Conservation (phyloP, 1,140 invertebrate species). For the Drosophila asahinai region DNA sequence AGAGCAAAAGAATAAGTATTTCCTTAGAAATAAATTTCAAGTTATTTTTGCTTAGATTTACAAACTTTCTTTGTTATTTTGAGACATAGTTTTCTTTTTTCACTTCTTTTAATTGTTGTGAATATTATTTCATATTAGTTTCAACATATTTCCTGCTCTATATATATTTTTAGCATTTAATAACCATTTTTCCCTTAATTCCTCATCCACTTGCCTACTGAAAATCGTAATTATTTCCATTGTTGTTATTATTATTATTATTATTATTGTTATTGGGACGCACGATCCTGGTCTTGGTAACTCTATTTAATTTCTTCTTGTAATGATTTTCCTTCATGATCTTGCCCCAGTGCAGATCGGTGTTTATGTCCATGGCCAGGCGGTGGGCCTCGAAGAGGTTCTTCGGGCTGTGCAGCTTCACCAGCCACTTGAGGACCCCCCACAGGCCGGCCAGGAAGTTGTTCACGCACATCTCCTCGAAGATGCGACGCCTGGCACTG, state of each 20-base stretch:
- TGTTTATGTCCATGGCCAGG: conserved; percentile 5
- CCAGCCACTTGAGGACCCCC: conserved; percentile 11
- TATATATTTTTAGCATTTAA: no score
- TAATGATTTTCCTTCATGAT: conserved; percentile 6
- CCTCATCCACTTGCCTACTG: background rate
- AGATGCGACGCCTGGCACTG: background rate
- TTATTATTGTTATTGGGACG: no score
- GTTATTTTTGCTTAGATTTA: no score
- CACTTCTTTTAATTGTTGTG: no score
- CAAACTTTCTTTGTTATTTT: no score
- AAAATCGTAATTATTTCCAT: background rate
- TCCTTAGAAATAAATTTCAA: background rate
- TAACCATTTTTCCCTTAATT: no score
- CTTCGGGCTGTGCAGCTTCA: conserved; percentile 7
- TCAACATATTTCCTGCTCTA: no score
- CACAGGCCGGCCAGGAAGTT: background rate
- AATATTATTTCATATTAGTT: no score
- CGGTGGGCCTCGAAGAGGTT: conserved; percentile 4
- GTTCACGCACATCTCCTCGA: conserved; percentile 7
- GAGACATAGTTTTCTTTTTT: no score
- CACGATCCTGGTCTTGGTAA: background rate
- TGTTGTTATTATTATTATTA: background rate
- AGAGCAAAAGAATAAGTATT: background rate
- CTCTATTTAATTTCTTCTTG: background rate
- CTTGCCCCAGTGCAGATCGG: conserved; percentile 1